Evolutionary conservation across 2,797 vertebrate species (phyloP).

Genomic region (Rousettus madagascariensis): DNA sequence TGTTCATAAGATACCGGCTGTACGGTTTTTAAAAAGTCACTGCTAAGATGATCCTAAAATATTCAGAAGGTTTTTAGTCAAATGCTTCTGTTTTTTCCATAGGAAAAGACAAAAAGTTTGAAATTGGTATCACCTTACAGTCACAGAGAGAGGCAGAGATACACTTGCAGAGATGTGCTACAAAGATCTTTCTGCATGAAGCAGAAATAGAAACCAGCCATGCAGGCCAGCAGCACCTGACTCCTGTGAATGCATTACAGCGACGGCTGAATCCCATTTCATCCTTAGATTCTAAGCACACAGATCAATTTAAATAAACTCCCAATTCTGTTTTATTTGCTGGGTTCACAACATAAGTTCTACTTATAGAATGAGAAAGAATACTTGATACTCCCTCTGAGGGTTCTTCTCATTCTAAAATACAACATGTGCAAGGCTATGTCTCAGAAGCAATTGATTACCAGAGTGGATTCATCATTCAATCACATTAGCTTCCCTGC

Average conservation of each 20-base stretch:
- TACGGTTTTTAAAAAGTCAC: background rate
- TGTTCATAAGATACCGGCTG: background rate
- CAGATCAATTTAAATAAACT: conserved; percentile 62
- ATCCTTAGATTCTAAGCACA: background rate
- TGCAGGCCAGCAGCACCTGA: background rate
- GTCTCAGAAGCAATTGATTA: conserved; percentile 67
- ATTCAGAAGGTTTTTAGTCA: background rate
- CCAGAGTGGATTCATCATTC: conserved; percentile 60
- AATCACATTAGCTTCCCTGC: conserved; percentile 54
- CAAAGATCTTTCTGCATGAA: background rate
- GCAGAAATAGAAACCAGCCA: background rate
- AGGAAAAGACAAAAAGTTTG: background rate
- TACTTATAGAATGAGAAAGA: conserved; percentile 67
- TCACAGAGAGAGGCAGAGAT: background rate
- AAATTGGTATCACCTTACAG: background rate
- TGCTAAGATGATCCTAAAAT: background rate
- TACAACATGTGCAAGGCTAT: conserved; percentile 48
- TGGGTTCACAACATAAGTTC: conserved; percentile 27
- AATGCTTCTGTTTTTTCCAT: background rate
- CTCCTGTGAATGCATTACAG: background rate
- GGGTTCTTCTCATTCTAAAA: conserved; percentile 47
- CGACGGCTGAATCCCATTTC: background rate
- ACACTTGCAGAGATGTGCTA: background rate
- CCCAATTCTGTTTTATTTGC: conserved; percentile 66
- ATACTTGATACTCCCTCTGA: conserved; percentile 62